These are phyloP conservation scores for Pyrgilauda ruficollis DNA, from an alignment of 2,113 vertebrate genomes.

Conservation along the genomic window DNA sequence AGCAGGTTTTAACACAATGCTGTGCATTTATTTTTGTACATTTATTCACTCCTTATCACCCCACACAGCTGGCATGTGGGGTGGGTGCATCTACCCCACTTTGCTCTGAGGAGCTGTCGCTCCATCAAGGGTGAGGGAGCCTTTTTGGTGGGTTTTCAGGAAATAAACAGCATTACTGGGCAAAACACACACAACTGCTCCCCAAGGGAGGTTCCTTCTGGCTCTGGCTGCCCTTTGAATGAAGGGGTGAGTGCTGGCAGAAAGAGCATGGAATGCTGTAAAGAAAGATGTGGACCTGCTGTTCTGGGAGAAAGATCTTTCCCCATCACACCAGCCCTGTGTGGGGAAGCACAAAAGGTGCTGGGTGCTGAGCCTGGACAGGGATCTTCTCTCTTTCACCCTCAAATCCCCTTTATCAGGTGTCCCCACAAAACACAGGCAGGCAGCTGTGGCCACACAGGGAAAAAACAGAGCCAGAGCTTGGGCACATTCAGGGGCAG, in stretches of 20 bases:
- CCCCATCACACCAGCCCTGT: background rate
- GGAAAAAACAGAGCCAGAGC: background rate
- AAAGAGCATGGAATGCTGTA: background rate
- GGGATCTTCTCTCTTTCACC: background rate
- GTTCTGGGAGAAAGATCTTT: background rate
- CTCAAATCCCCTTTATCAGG: background rate
- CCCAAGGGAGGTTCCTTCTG: background rate
- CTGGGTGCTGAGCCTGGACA: background rate
- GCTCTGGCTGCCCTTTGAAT: background rate
- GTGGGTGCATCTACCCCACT: background rate
- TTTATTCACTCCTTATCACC: background rate
- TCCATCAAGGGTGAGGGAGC: background rate
- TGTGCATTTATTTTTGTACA: background rate
- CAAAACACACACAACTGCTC: background rate
- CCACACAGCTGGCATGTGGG: background rate
- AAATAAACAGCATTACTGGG: background rate
- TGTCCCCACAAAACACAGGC: background rate
- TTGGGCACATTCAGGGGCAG: background rate
- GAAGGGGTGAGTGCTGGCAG: background rate
- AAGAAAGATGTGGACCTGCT: background rate
- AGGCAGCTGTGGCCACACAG: accelerated
- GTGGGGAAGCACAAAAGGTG: background rate
- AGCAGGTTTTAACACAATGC: background rate
- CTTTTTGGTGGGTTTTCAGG: background rate
- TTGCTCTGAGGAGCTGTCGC: background rate